Base-by-base conservation (phyloP, 2,113 vertebrate species). In the Syrrhaptes paradoxus region DNA sequence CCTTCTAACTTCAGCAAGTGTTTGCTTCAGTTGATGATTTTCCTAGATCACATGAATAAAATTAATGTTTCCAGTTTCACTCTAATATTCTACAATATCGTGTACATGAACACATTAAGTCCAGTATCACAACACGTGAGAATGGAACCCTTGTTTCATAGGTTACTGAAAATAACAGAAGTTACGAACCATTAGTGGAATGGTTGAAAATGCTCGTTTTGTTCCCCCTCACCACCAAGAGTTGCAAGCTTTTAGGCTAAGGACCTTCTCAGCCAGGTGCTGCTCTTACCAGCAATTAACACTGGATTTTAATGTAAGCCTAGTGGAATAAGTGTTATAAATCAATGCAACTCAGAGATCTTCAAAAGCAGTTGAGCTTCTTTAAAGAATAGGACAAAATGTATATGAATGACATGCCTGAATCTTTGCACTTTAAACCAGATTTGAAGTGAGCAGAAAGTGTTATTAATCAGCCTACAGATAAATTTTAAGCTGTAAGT, bases 141-240 rank as follows among this genome's bases (percentile, higher is more conserved):
- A 83, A 36, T 0, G 0, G 25, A 66, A 11, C 8, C 13, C 8
- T 55, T 17, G 12, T 67, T 78, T 51, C 26, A 9, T 28, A 52
- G 29, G 15, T 26, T 57, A 49, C 43, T n/a, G 13, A 58, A 34
- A 71, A 54, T 13, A 18, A 38, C 34, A 61, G 51, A 87, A 80
- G 9, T 43, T 76, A 45, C 13, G 38, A 58, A 76, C 28, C 26
- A 5, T 12, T 8, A 34, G 10, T 43, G 20, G 17, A 36, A 34
- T 8, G 6, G 28, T 61, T 86, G 34, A 54, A 70, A 91, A 70
- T 3, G 3, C 16, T 55, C 2, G 0, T 8, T 55, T 65, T 43
- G 3, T 25, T 24, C 11, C 11, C 13, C 6, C 31, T 41, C 4
- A 1, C 13, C 22, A 11, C 2, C 20, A 46, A 5, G n/a, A 54